These are phyloP conservation scores for Cyclura pinguis DNA, from an alignment of 2,797 vertebrate genomes.

Conservation along the genomic window DNA sequence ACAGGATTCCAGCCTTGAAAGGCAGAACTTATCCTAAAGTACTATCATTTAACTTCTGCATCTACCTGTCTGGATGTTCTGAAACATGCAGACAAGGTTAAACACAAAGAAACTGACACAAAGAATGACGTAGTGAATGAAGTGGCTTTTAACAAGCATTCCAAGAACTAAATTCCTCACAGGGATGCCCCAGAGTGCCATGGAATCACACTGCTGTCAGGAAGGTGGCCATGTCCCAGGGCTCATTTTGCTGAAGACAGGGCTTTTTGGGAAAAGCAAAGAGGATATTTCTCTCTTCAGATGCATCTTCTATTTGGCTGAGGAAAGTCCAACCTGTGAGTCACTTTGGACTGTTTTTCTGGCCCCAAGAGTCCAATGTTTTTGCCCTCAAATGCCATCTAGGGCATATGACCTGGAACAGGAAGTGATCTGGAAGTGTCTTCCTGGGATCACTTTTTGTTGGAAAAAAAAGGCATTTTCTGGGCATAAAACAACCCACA, in stretches of 20 bases:
- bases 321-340: no score
- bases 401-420: no score
- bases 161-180: neutral
- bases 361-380: no score
- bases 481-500: no score
- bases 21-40: neutral
- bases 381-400: no score
- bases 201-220: neutral
- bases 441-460: no score
- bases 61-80: constrained; percentile 16
- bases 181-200: neutral
- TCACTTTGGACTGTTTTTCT: no score
- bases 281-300: neutral
- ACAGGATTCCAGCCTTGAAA: neutral
- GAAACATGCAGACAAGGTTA: neutral
- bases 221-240: neutral
- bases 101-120: neutral
- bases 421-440: no score
- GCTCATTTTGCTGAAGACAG: no score
- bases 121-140: neutral
- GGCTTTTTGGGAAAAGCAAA: neutral
- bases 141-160: neutral
- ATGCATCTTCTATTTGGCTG: neutral
- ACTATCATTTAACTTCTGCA: neutral
- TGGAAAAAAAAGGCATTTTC: no score